Base-by-base conservation (phyloP, 1,140 invertebrate genomes). In the Tyrophagus putrescentiae region DNA sequence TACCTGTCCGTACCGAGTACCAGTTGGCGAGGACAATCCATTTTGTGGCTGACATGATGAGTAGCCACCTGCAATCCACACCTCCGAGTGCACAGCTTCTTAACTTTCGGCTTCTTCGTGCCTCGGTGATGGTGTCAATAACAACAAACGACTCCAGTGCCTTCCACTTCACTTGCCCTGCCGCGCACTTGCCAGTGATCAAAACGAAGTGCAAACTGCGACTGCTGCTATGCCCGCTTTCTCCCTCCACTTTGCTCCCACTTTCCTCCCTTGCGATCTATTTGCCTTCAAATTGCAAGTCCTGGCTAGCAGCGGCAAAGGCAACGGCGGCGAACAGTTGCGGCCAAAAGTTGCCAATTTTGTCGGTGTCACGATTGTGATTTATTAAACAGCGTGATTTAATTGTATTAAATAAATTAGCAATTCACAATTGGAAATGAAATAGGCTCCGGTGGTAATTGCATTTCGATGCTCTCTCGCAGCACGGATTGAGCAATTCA, bases 61-160 rank as follows among this genome's bases (percentile, higher is more conserved):
- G 45, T 48, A 48, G 45, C 45, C 45, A 48, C 45, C 45, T 48
- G 45, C 45, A 48, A 48, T 48, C 45, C 45, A 48, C 45, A 48
- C 45, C 45, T 48, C 45, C 45, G 7, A 48, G 18, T n/a, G n/a
- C n/a, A n/a, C 45, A 48, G 45, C 45, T 48, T 48, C 45, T 48
- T 48, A 48, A 48, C 45, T 48, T 48, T 48, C 18, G 13, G 45
- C 7, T 48, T 48, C 18, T 18, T 48, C 7, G 7, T 48, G 21
- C 45, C 13, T 48, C 31, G 21, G 45, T 18, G 45, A 25, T 48
- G 45, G 45, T 48, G 45, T 48, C 45, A 6, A 48, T 48, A 48
- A 48, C 45, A 48, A 18, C 18, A 48, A 6, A 29, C 7, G n/a
- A n/a, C n/a, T n/a, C n/a, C n/a, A n/a, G n/a, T n/a, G n/a, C n/a